These are phyloP conservation scores for Eutolmus rufibarbis DNA, from an alignment of 2,888 invertebrate species.

Conservation along the genomic window DNA sequence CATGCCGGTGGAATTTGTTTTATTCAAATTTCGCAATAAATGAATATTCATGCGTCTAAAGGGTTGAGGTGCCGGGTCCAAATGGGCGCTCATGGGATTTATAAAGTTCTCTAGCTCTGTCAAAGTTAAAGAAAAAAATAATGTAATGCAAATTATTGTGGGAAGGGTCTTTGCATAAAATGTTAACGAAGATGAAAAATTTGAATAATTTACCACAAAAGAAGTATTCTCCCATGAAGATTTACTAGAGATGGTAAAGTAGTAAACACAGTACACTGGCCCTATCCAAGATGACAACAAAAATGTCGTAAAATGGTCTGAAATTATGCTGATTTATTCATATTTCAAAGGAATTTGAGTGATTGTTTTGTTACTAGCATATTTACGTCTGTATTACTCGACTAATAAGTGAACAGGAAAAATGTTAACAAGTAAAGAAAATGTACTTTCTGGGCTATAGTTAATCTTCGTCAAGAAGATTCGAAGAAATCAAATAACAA, in stretches of 20 bases:
- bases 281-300: background rate
- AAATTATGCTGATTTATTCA: background rate
- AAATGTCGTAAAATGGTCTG: background rate
- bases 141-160: background rate
- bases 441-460: background rate
- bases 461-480: background rate
- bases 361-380: background rate
- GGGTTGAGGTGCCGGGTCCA: slow-evolving; percentile 3
- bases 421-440: background rate
- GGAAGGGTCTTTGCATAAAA: background rate
- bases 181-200: slow-evolving; percentile 2
- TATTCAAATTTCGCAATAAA: slow-evolving; percentile 15
- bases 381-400: background rate
- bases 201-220: slow-evolving; percentile 1
- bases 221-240: background rate
- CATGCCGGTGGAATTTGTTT: slow-evolving; percentile 10
- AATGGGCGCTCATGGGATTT: background rate
- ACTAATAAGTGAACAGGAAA: background rate
- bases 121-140: background rate
- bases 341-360: background rate
- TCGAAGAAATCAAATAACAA: background rate
- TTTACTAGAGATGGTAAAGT: background rate
- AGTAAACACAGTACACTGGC: background rate
- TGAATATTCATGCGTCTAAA: slow-evolving; percentile 19
- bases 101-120: background rate